Evolutionary conservation across 2,888 invertebrate genomes (phyloP), one percentile per base, ranked within the genome.

Genomic region (Sussaba pulchella): DNA sequence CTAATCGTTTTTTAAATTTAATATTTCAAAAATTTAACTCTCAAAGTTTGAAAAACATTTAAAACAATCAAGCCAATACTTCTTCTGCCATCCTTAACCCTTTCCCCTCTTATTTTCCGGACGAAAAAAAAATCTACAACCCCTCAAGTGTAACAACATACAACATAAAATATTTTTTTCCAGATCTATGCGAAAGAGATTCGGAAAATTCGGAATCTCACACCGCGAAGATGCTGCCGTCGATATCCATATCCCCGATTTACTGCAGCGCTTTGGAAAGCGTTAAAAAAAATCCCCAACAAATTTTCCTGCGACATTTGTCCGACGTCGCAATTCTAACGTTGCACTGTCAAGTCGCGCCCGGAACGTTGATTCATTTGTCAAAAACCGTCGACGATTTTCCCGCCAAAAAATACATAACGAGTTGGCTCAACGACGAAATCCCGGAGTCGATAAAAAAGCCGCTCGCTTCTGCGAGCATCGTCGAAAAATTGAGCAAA

Each of bases 291-390:
- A 91, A 91, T 6, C 84, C 83, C 10, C 73, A 81, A 43, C 61
- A 84, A 50, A 70, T 52, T 39, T 54, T 84, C 54, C 50, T 79
- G 47, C 71, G 77, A 39, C 89, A 88, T 67, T 36, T 91, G 50
- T 86, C 87, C 14, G 84, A 85, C 41, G 93, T 93, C 45, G 81
- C 93, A 9, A 87, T 93, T n/a, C 94, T 95, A 90, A 93, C 95
- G 83, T 92, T 95, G 26, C 95, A 95, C 87, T 93, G 92, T 72
- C 95, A 95, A 91, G 94, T 94, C 81, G 92, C 93, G 1, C 93
- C 94, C 0, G 92, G 93, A 63, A 86, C 93, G 71, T 93, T 95
- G 1, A 92, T 93, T 82, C 88, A 93, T 39, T 88, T 95, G 54
- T 91, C 93, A n/a, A 93, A 93, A 85, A 93, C 93, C 52, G 92